Evolutionary conservation across 1,140 invertebrate genomes (phyloP).

Genomic region (Drosophila tsacasi): DNA sequence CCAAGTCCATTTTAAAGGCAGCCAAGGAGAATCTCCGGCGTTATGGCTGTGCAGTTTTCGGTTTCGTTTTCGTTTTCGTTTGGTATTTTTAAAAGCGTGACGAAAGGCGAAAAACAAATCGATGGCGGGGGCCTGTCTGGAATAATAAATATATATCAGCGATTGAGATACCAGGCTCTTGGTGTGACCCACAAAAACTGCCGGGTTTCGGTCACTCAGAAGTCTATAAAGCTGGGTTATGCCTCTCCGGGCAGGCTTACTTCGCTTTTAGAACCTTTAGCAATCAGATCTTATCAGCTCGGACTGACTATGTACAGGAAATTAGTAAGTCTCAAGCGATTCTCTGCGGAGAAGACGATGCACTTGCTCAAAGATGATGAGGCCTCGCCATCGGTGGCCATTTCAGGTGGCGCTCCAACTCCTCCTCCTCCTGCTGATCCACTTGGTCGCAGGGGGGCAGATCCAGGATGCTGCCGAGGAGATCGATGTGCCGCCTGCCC

Average conservation of each 20-base stretch:
- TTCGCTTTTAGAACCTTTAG: slow-evolving; percentile 38
- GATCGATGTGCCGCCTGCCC: slow-evolving; percentile 60
- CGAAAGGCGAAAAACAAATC: slow-evolving; percentile 57
- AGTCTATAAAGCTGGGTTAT: slow-evolving; percentile 67
- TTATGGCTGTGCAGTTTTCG: slow-evolving; percentile 72
- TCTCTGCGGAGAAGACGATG: slow-evolving; percentile 34
- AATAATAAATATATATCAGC: slow-evolving; percentile 29
- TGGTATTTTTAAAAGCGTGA: slow-evolving; percentile 73
- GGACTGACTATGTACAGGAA: slow-evolving; percentile 67
- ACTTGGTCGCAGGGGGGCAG: slow-evolving; percentile 31
- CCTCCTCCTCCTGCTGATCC: slow-evolving; percentile 17
- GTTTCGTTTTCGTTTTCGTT: slow-evolving; percentile 58
- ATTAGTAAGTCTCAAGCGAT: slow-evolving; percentile 60
- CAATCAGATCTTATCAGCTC: slow-evolving; percentile 35
- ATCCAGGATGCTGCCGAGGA: slow-evolving; percentile 61
- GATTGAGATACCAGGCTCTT: slow-evolving; percentile 1
- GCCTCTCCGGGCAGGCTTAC: background rate
- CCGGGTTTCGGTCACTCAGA: slow-evolving; percentile 18
- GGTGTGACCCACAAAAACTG: slow-evolving; percentile 29
- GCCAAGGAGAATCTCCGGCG: slow-evolving; percentile 72
- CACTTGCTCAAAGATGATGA: slow-evolving; percentile 34
- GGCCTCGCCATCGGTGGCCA: slow-evolving; percentile 34
- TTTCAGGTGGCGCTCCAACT: slow-evolving; percentile 36
- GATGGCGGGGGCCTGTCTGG: slow-evolving; percentile 42
- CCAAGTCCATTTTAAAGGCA: slow-evolving; percentile 53